Conservation (phyloP, 2,888 invertebrate species). For the Lasius fuliginosus region DNA sequence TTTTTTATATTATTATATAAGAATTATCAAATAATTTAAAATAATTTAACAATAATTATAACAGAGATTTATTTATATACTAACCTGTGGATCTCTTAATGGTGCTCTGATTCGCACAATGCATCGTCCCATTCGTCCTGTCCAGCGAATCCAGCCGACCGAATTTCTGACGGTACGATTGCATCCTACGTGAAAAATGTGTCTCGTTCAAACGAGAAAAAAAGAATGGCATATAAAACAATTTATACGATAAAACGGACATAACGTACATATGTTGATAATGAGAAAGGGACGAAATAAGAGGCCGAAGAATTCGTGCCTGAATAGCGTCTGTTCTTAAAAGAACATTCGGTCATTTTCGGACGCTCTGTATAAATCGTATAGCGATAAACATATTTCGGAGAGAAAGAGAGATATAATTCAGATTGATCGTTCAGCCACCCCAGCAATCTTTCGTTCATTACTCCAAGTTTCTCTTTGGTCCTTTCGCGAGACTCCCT, state of each 20-base stretch:
- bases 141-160: slow-evolving; percentile 83
- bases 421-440: background rate
- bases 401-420: slow-evolving; percentile 5
- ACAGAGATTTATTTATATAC: slow-evolving; percentile 30
- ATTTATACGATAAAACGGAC: background rate
- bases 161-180: slow-evolving; percentile 81
- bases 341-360: no score
- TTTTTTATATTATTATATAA: background rate
- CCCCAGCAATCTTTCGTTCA: background rate
- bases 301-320: background rate
- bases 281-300: background rate
- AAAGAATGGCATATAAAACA: background rate
- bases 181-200: slow-evolving; percentile 74
- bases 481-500: background rate
- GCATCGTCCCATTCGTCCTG: slow-evolving; percentile 82
- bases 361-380: background rate
- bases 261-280: background rate
- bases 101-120: slow-evolving; percentile 79
- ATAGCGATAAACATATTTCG: slow-evolving; percentile 9
- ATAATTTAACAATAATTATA: background rate
- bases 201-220: slow-evolving; percentile 5
- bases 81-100: slow-evolving; percentile 80
- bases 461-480: background rate
- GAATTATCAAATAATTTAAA: background rate
- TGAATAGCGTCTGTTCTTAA: background rate